Conservation (phyloP, 2,113 vertebrate genomes). For the Dolichallabes microphthalmus region DNA sequence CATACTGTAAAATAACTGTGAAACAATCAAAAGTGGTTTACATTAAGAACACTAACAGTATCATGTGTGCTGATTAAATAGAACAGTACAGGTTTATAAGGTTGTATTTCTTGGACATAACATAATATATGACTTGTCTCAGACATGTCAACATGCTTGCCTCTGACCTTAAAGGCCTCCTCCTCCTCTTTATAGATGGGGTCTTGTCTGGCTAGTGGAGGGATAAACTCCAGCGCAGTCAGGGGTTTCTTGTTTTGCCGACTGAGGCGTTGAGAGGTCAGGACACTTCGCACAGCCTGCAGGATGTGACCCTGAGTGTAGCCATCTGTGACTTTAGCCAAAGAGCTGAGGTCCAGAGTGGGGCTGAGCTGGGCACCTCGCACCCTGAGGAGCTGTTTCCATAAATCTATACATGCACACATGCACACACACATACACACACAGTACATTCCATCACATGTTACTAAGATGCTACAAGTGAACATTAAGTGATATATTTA, state of each 20-base stretch:
- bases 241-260: constrained; percentile 70
- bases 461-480: not conserved
- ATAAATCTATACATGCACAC: constrained; percentile 68
- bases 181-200: constrained; percentile 83
- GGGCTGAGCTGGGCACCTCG: constrained; percentile 58
- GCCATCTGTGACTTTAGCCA: constrained; percentile 79
- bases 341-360: constrained; percentile 71
- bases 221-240: constrained; percentile 70
- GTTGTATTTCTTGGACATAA: not conserved
- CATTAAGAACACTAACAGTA: not conserved
- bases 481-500: not conserved
- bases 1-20: not conserved
- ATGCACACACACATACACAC: not conserved
- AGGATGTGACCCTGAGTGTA: constrained; percentile 78
- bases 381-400: constrained; percentile 73
- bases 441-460: not conserved
- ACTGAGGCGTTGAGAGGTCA: constrained; percentile 68
- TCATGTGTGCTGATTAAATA: not conserved
- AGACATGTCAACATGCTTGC: not conserved
- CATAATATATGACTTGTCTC: not conserved
- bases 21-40: not conserved
- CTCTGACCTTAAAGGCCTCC: constrained; percentile 76
- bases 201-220: constrained; percentile 63
- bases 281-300: constrained; percentile 59
- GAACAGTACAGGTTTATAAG: not conserved